Evolutionary conservation across 2,888 invertebrate species (phyloP), one percentile per base, ranked within the genome.

Genomic region (Scaptomyza tumidula): DNA sequence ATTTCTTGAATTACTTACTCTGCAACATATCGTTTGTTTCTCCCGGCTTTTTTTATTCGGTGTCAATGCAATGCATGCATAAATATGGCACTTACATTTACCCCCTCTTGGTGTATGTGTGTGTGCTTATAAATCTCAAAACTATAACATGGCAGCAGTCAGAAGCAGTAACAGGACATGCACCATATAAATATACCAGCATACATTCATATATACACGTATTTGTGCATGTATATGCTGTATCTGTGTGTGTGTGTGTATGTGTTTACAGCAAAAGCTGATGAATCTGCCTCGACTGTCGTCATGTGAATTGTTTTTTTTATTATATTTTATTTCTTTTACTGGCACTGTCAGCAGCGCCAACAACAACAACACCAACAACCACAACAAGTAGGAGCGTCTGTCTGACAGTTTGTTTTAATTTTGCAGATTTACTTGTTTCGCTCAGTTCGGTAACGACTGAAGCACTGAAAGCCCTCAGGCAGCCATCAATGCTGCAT

Each of bases 351-450:
- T 33, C 72, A 71, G 31, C 41, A 55, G 10, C 60, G 29, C 33
- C 39, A 46, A 27, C 31, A 43, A 27, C 31, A 43, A 31, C 48
- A 52, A 33, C 14, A 45, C 9, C 33, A 19, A 29, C 27, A 46
- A 24, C 5, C 16, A 7, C 45, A 61, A 27, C 14, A 16, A 35
- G 52, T 33, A 31, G 9, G 43, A 50, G 55, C 45, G 70, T 53
- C 58, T 63, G 72, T 66, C 78, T 73, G 75, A 71, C 85, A 76
- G 76, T 88, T 81, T 79, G 73, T 84, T 88, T 88, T 74, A 83
- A 86, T 88, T 86, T 84, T 45, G 72, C 78, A 78, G 74, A 86
- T 84, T 86, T 84, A 84, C 81, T 77, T 78, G 70, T 71, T 69
- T 72, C 66, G 56, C 59, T 63, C 57, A 58, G 73, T 67, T 65